Conservation (phyloP, 1,140 invertebrate species). For the Dreissena rostriformis region DNA sequence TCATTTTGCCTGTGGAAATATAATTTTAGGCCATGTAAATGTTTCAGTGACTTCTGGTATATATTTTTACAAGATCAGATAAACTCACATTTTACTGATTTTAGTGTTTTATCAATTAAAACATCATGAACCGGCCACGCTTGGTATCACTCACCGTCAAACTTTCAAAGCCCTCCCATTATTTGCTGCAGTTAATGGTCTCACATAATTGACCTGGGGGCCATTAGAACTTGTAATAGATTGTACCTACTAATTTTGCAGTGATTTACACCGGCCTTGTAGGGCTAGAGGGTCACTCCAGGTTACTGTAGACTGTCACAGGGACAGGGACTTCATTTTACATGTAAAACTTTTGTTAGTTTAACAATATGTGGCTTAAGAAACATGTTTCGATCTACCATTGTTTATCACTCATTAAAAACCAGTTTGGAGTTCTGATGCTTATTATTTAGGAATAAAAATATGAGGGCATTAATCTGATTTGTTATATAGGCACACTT, state of each 20-base stretch:
- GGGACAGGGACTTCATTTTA: not conserved
- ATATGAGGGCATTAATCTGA: too few species aligned
- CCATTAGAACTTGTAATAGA: constrained; percentile 30
- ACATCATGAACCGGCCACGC: constrained; percentile 9
- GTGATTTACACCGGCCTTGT: constrained; percentile 31
- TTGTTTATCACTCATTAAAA: too few species aligned
- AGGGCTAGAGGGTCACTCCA: constrained; percentile 19
- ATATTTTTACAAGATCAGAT: constrained; percentile 6
- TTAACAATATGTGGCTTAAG: too few species aligned
- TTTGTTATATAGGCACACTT: too few species aligned
- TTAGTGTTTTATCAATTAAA: constrained; percentile 31
- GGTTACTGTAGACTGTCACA: constrained; percentile 19
- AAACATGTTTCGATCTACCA: too few species aligned
- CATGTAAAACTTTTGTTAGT: too few species aligned
- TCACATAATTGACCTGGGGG: constrained; percentile 40
- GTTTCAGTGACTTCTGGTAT: too few species aligned
- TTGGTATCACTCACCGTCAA: not conserved
- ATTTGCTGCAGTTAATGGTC: constrained; percentile 29
- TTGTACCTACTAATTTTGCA: constrained; percentile 47
- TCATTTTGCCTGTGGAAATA: too few species aligned
- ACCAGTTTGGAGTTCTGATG: too few species aligned
- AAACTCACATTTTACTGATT: constrained; percentile 14
- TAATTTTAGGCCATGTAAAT: too few species aligned
- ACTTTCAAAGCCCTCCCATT: constrained; percentile 18
- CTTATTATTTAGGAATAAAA: too few species aligned